A percentile compares a stretch with the other conserved stretches of the same genome.
These are phyloP conservation scores for Climacteris rufus DNA, from an alignment of 2,113 vertebrate species.

Conservation along the genomic window DNA sequence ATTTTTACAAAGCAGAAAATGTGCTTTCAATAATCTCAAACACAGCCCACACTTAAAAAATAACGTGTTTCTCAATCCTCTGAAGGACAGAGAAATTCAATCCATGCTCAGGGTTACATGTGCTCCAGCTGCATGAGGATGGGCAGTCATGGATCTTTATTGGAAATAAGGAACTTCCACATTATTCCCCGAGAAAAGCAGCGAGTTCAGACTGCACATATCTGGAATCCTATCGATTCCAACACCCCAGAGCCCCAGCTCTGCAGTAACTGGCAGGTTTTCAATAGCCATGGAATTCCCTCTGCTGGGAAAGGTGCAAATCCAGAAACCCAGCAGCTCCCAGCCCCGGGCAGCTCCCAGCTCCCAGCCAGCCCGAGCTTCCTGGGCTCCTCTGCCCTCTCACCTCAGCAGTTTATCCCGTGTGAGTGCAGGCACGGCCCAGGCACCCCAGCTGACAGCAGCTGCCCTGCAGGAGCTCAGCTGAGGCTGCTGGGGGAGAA, in stretches of 20 bases:
- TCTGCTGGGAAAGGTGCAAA: neutral
- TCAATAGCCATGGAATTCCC: neutral
- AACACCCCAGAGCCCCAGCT: neutral
- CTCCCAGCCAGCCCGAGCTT: rapidly evolving
- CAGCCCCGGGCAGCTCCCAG: rapidly evolving
- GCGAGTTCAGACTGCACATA: rapidly evolving
- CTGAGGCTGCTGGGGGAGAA: neutral
- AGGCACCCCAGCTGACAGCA: neutral
- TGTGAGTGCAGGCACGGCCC: rapidly evolving
- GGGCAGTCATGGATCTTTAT: neutral
- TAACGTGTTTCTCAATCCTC: neutral
- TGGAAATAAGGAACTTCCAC: neutral
- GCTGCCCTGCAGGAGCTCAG: neutral
- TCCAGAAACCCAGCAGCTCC: neutral
- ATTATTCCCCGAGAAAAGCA: neutral
- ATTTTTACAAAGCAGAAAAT: neutral
- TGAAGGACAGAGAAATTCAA: neutral
- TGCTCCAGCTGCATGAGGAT: neutral
- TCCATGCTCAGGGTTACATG: neutral
- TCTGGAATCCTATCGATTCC: neutral
- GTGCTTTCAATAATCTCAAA: neutral
- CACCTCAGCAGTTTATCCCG: rapidly evolving
- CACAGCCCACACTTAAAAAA: neutral
- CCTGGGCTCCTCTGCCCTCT: neutral
- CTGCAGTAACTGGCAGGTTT: neutral